Evolutionary conservation across 2,113 vertebrate species (phyloP), one percentile per base, ranked within the genome.

Genomic region (Lophotis ruficrista): DNA sequence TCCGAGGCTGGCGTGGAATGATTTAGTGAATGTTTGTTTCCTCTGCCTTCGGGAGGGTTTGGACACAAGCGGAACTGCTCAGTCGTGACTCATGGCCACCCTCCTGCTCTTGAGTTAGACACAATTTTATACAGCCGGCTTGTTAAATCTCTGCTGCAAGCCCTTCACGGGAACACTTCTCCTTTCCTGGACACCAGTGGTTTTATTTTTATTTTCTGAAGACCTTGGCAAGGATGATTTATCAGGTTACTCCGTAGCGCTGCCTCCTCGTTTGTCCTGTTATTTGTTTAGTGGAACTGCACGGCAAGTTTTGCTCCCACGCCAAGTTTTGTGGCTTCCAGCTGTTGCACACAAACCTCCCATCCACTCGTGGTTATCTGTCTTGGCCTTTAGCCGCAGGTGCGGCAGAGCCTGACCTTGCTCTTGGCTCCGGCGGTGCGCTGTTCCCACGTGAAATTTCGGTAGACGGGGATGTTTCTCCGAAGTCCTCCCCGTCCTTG

Each of bases 211-310:
- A 35, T 53, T 64, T 75, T 68, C 57, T 31, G 24, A 54, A 51
- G 27, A 30, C 31, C 43, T 5, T 0, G 7, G 28, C 24, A 41
- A 15, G 7, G 28, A 6, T 65, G 53, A 28, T 71, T 41, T 9
- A 3, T 21, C 13, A 15, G 35, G 18, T 50, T 16, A 76, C 65
- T 27, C 57, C 18, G 0, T 10, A 25, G 4, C 0, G 1, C n/a
- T 25, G 7, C n/a, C 28, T 53, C 28, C 43, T 47, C 0, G 1
- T 47, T 37, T 15, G 12, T 45, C 41, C 54, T 62, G 7, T 6
- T 23, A 7, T 4, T 57, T 57, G 12, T 23, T 69, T n/a, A 15
- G 33, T n/a, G n/a, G 28, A 47, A 1, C 15, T 6, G 20, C 16
- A 12, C 2, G 41, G 41, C 24, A 8, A 8, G 28, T 50, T 66